Base-by-base conservation (phyloP, 2,888 invertebrate genomes). In the Eupeodes luniger region DNA sequence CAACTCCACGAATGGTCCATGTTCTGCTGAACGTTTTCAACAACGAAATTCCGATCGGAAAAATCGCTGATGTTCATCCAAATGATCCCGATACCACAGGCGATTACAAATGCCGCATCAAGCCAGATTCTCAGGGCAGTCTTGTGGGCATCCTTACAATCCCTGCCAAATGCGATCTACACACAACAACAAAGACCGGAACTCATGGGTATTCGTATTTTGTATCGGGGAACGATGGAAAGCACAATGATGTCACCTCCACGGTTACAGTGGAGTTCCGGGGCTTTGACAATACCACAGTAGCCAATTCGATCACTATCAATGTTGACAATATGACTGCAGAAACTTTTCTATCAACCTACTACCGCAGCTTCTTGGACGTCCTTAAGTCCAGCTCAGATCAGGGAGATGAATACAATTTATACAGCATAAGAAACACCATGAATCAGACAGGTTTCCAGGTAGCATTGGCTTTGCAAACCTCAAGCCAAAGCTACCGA, bases 61-160 rank as follows among this genome's bases (percentile, higher is more conserved):
- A 96, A 93, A 96, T 99, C 89, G 99, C 98, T 9, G 96, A 98
- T 93, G 97, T 99, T 0, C 97, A 96, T 93, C 99, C 99, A 0
- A 97, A 97, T 91, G 99, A 99, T 94, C 96, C 96, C 0, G 99
- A 99, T 92, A 95, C 96, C n/a, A 96, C 96, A 74, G 99, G 98
- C 5, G 96, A 98, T 91, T 99, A 98, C 92, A 96, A 95, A 91
- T 99, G 99, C 92, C 96, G 96, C 92, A 96, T 98, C 89, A 94
- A 97, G 91, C 96, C 94, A 93, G 95, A 93, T 92, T 95, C 94
- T 90, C 95, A 94, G 89, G 91, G 91, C 10, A 92, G 91, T 89
- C 91, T 91, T 2, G 94, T 95, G 14, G 95, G 95, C 1, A 93
- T 96, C 57, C 94, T 97, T 16, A 95, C 94, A 72, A 97, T 99